Evolutionary conservation across 2,113 vertebrate genomes (phyloP), one percentile per base, ranked within the genome.

Genomic region (Ammodytes dubius): DNA sequence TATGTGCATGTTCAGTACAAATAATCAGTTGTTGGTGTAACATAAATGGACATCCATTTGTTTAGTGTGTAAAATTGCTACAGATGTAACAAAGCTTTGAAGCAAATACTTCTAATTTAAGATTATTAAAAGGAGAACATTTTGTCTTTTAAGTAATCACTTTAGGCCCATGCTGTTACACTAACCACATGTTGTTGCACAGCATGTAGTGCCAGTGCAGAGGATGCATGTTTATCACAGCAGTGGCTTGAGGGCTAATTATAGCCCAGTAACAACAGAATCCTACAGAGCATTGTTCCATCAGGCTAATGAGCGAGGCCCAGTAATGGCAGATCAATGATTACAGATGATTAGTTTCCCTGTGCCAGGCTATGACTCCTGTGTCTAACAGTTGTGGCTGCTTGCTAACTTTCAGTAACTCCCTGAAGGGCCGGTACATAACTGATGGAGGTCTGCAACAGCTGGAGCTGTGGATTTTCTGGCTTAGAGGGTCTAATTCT

Each of bases 381-480:
- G 40, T 68, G 53, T 83, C 58, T 71, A 45, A 83, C 80, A 47
- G 81, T 50, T 59, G 47, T 80, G 79, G 46, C 70, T 70, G 72
- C 46, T 69, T 35, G 59, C 70, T 85, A 74, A 83, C 83, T 87
- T 88, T 66, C 82, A 87, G 88, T 82, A 79, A 54, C 64, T 84
- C 73, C 82, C 88, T 53, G 42, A 79, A 91, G 86, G 78, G 58
- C 57, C 2, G n/a, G 43, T 14, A 63, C 66, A 68, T 85, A 84
- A 89, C 90, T 87, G 80, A 82, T 71, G 66, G 71, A 83, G 76
- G 70, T 81, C 79, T 79, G 3, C 65, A 92, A 58, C 90, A 93
- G 91, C 90, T 93, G 87, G 88, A 91, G 78, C 61, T 49, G 78
- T 81, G 77, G 83, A 81, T 93, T 94, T 83, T 82, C 61, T 70